Evolutionary conservation across 2,797 vertebrate species (phyloP).

Genomic region (Taeniopygia guttata): DNA sequence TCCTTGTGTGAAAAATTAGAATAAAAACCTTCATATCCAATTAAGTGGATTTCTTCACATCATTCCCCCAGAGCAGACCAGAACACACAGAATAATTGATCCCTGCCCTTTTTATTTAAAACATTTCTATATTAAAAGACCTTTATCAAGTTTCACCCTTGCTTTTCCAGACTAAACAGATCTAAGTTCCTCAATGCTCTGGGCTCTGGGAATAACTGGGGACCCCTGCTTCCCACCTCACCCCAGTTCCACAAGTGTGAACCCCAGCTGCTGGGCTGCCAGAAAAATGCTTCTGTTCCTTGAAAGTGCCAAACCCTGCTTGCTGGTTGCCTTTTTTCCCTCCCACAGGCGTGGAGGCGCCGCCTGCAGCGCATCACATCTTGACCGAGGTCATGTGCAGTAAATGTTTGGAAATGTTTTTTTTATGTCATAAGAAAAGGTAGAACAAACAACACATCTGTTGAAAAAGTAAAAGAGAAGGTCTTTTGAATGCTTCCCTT

Average conservation of each 20-base stretch:
- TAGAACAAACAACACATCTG: neutral
- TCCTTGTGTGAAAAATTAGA: neutral
- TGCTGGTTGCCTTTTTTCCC: neutral
- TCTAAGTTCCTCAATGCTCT: neutral
- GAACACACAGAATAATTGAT: slow-evolving; percentile 40
- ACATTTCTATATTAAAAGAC: neutral
- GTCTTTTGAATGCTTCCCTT: neutral
- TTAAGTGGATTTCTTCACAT: slow-evolving; percentile 37
- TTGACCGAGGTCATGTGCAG: fast-evolving
- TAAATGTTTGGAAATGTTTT: neutral
- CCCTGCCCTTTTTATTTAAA: slow-evolving; percentile 40
- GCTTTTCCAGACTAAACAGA: slow-evolving; percentile 42
- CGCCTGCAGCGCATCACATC: fast-evolving
- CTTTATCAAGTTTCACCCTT: slow-evolving; percentile 24
- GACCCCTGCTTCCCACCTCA: neutral
- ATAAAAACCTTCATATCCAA: slow-evolving; percentile 12
- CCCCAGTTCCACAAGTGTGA: neutral
- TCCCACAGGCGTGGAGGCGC: neutral
- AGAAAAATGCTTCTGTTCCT: neutral
- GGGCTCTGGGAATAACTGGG: neutral
- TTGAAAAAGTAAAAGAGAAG: neutral
- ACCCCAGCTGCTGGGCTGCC: neutral
- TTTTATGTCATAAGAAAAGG: neutral
- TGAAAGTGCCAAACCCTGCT: neutral
- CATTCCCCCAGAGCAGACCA: neutral